A percentile compares a stretch with the other conserved stretches of the same genome.
phyloP scores from a whole-genome alignment of 92 coral and sea anemone genomes.

The Parazoanthus darwini region DNA sequence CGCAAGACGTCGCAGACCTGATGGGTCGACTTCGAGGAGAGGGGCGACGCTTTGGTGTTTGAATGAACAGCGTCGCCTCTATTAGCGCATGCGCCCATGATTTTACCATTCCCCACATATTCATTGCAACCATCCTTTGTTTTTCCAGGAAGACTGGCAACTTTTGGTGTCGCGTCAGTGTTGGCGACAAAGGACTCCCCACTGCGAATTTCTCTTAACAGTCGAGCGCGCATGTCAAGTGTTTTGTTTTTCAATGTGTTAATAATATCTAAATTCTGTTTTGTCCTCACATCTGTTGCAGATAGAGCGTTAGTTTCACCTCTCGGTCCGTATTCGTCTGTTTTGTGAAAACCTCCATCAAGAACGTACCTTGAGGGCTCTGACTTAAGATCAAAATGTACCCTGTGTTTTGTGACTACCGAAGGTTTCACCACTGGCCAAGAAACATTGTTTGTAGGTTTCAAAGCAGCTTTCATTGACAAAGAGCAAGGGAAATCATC shows the following conservation, averaged over 20 bases:
- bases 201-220: constrained; percentile 26
- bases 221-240: constrained; percentile 53
- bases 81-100: constrained; percentile 1
- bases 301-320: background rate
- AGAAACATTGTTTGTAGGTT: background rate
- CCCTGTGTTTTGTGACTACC: background rate
- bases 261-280: constrained; percentile 70
- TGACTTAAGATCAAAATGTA: background rate
- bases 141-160: constrained; percentile 33
- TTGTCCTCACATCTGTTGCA: constrained; percentile 34
- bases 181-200: background rate
- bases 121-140: background rate
- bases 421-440: background rate
- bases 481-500: background rate
- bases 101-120: background rate
- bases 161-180: constrained; percentile 32
- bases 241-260: constrained; percentile 60
- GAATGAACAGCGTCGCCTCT: constrained; percentile 22
- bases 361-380: constrained; percentile 1
- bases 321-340: background rate
- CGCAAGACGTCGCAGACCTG: background rate
- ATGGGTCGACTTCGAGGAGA: constrained; percentile 53
- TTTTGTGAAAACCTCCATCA: constrained; percentile 3
- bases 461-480: background rate
- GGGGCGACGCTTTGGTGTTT: constrained; percentile 1